These are phyloP conservation scores for Anthonomus grandis DNA, from an alignment of 1,140 invertebrate genomes.

Conservation along the genomic window DNA sequence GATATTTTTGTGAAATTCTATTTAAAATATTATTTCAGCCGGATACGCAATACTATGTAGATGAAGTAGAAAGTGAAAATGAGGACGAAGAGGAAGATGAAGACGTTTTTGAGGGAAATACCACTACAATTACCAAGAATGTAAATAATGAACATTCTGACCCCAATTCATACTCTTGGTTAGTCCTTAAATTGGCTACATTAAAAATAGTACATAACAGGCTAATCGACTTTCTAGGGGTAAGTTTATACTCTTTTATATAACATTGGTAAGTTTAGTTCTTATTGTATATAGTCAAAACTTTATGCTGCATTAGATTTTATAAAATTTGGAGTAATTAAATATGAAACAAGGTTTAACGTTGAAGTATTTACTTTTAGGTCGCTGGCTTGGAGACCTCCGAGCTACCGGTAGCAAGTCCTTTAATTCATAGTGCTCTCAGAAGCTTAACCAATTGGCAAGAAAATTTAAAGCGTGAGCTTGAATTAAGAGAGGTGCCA, in stretches of 20 bases:
- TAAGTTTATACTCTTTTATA: slow-evolving; percentile 26
- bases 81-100: slow-evolving; percentile 74
- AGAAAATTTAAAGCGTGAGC: slow-evolving; percentile 65
- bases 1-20: too few species aligned
- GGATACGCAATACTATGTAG: slow-evolving; percentile 35
- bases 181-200: slow-evolving; percentile 84
- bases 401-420: slow-evolving; percentile 92
- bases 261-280: too few species aligned
- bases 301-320: neutral
- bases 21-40: slow-evolving; percentile 33
- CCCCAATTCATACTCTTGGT: slow-evolving; percentile 92
- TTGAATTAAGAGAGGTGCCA: slow-evolving; percentile 75
- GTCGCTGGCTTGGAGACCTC: slow-evolving; percentile 45
- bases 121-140: slow-evolving; percentile 39
- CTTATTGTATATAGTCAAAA: too few species aligned
- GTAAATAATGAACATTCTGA: slow-evolving; percentile 86
- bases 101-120: slow-evolving; percentile 66
- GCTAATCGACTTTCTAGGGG: slow-evolving; percentile 67
- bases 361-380: slow-evolving; percentile 33
- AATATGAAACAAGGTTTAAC: too few species aligned
- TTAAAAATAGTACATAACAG: slow-evolving; percentile 80
- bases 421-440: slow-evolving; percentile 85
- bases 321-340: neutral
- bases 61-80: slow-evolving; percentile 64
- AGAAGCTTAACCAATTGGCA: slow-evolving; percentile 87